Evolutionary conservation across 2,113 vertebrate genomes (phyloP).

Genomic region (Grallaria varia): DNA sequence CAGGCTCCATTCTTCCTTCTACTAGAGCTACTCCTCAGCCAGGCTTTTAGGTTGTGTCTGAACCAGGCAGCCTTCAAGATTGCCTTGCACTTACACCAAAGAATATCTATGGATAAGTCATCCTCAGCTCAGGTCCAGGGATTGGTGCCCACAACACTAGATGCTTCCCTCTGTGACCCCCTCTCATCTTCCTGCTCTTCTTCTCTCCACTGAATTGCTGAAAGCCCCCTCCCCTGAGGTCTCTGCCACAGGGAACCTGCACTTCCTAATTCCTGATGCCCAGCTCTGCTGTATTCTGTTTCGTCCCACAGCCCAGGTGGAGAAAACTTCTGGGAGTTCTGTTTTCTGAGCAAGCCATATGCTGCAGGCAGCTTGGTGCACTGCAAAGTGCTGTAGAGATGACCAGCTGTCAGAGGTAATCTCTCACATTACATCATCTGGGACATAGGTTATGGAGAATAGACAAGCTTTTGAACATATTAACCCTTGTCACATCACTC

Average conservation of each 20-base stretch:
- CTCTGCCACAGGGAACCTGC: background rate
- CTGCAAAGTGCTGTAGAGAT: background rate
- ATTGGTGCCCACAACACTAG: background rate
- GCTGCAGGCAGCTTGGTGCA: accelerated
- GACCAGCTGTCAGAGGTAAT: background rate
- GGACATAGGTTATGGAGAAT: background rate
- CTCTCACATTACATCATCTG: background rate
- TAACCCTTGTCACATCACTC: background rate
- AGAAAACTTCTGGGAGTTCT: background rate
- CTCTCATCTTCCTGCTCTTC: background rate
- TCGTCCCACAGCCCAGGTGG: background rate
- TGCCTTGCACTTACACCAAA: background rate
- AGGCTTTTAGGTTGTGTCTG: background rate
- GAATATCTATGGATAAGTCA: background rate
- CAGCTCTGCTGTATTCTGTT: background rate
- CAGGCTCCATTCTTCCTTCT: background rate
- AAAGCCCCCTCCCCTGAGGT: background rate
- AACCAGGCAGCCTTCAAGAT: background rate
- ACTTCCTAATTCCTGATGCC: background rate
- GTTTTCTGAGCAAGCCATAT: background rate
- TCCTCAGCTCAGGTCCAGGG: background rate
- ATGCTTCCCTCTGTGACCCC: background rate
- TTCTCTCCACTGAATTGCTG: background rate
- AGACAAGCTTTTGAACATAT: background rate
- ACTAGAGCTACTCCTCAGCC: background rate